Evolutionary conservation across 2,888 invertebrate genomes (phyloP).

Genomic region (Microchrysa polita): DNA sequence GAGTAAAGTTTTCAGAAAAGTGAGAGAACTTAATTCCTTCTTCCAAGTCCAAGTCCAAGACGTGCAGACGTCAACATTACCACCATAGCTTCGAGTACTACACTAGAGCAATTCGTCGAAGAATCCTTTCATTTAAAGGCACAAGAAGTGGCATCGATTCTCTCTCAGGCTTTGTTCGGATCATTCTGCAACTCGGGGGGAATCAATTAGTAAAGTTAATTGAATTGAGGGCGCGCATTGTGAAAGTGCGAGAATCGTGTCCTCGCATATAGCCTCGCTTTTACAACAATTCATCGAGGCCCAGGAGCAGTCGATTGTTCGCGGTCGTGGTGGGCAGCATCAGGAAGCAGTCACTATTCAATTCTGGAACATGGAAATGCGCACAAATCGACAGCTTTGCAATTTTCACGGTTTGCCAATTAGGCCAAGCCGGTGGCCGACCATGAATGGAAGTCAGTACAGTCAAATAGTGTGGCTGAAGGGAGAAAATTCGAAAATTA

Average conservation of each 20-base stretch:
- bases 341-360: neutral
- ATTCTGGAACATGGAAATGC: conserved; percentile 19
- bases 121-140: neutral
- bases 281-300: neutral
- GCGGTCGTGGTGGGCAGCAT: neutral
- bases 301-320: conserved; percentile 22
- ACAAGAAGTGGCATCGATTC: neutral
- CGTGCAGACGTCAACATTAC: neutral
- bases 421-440: too few species aligned
- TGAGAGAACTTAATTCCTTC: conserved; percentile 12
- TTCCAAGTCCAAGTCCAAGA: neutral
- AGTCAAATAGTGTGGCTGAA: too few species aligned
- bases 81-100: neutral
- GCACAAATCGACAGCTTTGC: conserved; percentile 30
- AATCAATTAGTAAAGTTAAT: conserved; percentile 37
- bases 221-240: conserved; percentile 33
- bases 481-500: neutral
- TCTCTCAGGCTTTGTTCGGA: neutral
- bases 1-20: conserved; percentile 31
- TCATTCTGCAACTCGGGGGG: neutral
- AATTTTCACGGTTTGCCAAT: conserved; percentile 12
- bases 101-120: neutral
- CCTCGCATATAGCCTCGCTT: neutral
- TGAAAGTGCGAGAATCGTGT: conserved; percentile 18
- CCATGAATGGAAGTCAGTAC: too few species aligned